Conservation (phyloP, 1,140 invertebrate genomes). For the Drosophila subobscura region DNA sequence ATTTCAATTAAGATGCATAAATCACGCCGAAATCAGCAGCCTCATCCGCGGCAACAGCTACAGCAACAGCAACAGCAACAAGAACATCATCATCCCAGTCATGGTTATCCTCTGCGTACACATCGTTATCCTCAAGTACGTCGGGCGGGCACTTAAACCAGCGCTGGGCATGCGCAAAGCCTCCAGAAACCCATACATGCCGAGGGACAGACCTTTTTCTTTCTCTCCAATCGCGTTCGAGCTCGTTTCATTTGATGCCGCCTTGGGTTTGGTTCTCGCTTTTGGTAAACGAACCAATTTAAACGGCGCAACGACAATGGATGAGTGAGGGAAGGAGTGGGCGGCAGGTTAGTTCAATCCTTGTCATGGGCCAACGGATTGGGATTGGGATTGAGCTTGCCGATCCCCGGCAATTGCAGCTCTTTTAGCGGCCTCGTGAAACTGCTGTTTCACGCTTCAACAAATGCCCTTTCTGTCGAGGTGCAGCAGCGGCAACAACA, state of each 20-base stretch:
- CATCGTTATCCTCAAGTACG: conserved; percentile 78
- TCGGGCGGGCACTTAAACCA: conserved; percentile 65
- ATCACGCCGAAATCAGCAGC: conserved; percentile 75
- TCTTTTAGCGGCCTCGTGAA: conserved; percentile 62
- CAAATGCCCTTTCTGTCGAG: conserved; percentile 67
- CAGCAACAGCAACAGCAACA: conserved; percentile 27
- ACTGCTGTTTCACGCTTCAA: conserved; percentile 78
- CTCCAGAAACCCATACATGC: conserved; percentile 36
- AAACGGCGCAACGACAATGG: conserved; percentile 54
- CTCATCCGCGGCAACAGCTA: conserved; percentile 41
- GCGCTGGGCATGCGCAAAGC: conserved; percentile 59
- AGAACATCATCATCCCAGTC: conserved; percentile 32
- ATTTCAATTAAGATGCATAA: conserved; percentile 82
- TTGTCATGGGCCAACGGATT: conserved; percentile 32
- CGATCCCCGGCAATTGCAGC: conserved; percentile 44
- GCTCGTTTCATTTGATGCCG: conserved; percentile 61
- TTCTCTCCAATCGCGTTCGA: conserved; percentile 40
- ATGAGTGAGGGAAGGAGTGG: conserved; percentile 1
- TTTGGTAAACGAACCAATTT: conserved; percentile 77
- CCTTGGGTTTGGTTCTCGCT: conserved; percentile 39
- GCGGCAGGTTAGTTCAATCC: conserved; percentile 49
- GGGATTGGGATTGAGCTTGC: background rate
- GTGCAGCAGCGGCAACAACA: conserved; percentile 39
- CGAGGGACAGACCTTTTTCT: conserved; percentile 48
- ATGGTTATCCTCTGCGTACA: conserved; percentile 54